phyloP scores from a whole-genome alignment of 2,888 invertebrate species.

The Subacronicta megacephala region DNA sequence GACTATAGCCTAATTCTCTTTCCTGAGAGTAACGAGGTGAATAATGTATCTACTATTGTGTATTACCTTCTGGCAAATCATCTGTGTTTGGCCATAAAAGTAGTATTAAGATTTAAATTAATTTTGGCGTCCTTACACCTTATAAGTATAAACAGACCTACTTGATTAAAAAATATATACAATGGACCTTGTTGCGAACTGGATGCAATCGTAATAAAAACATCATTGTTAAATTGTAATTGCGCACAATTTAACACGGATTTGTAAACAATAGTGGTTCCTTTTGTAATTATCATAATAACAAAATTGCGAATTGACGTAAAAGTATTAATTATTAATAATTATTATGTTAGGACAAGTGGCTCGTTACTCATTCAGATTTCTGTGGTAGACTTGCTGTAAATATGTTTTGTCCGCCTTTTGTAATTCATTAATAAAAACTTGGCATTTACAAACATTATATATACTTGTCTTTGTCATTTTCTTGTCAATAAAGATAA shows the following conservation, averaged over 20 bases:
- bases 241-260: conserved; percentile 41
- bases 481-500: neutral
- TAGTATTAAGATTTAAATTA: no score
- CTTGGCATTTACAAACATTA: neutral
- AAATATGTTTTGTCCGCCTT: conserved; percentile 2
- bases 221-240: conserved; percentile 22
- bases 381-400: neutral
- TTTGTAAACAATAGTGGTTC: conserved; percentile 36
- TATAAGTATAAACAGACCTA: neutral
- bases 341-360: conserved; percentile 45
- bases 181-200: neutral
- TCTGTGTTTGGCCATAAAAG: no score
- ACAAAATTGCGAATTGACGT: conserved; percentile 47
- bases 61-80: no score
- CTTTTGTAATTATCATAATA: conserved; percentile 45
- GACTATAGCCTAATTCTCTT: no score
- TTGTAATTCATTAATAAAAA: conserved; percentile 1
- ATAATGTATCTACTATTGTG: no score
- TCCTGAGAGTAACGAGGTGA: no score
- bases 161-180: neutral
- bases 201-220: neutral
- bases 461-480: neutral
- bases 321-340: conserved; percentile 46
- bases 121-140: neutral
- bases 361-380: conserved; percentile 27